Percentiles rank a stretch among this genome's conserved stretches.
Conservation (phyloP, 1,140 invertebrate genomes). For the Trissolcus basalis region DNA sequence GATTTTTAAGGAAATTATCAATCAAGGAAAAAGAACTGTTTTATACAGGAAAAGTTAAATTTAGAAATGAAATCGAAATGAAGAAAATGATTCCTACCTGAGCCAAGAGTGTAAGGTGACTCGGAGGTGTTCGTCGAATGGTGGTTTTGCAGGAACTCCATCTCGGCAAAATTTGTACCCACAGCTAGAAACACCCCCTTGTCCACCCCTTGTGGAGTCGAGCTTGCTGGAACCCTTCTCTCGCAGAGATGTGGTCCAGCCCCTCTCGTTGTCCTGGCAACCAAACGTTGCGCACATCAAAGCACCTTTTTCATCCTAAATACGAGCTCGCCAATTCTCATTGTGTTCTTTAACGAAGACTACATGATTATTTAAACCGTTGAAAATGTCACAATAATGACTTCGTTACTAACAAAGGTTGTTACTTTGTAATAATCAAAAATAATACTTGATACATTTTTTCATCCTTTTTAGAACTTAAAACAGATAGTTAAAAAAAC, state of each 20-base stretch:
- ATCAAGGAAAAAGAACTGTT: no score
- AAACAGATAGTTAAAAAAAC: no score
- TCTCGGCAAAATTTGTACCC: constrained; percentile 72
- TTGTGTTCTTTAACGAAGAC: constrained; percentile 37
- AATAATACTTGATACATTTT: no score
- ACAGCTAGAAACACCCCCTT: constrained; percentile 70
- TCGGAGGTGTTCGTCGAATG: constrained; percentile 75
- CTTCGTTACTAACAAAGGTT: no score
- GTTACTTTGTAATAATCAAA: no score
- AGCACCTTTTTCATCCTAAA: constrained; percentile 49
- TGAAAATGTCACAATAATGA: background rate
- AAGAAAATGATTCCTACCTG: constrained; percentile 58
- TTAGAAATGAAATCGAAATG: background rate
- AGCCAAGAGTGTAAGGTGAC: constrained; percentile 72
- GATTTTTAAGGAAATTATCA: no score
- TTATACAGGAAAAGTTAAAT: background rate
- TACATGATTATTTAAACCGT: constrained; percentile 12
- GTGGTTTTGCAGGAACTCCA: constrained; percentile 77
- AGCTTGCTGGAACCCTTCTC: constrained; percentile 57
- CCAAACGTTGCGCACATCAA: constrained; percentile 62
- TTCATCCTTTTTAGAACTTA: no score
- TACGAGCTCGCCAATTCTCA: constrained; percentile 23
- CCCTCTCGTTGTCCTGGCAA: constrained; percentile 74
- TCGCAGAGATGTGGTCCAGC: constrained; percentile 72
- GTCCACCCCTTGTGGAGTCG: constrained; percentile 54